Evolutionary conservation across 2,888 invertebrate genomes (phyloP), one percentile per base, ranked within the genome.

Genomic region (Tanypteryx hageni): DNA sequence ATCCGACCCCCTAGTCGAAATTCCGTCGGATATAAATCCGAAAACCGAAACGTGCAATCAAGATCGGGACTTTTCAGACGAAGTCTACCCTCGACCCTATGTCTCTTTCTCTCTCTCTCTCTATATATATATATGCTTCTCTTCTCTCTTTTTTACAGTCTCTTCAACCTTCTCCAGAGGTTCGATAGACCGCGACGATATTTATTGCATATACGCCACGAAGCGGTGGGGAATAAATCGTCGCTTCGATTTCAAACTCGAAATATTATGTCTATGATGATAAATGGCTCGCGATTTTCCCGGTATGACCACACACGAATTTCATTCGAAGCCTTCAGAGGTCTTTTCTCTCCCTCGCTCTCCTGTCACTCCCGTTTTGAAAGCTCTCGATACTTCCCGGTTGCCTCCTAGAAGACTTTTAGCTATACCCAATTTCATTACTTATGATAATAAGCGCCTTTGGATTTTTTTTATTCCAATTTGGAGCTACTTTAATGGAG

Each of bases 21-120:
- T 22, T 27, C 76, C 76, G 76, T 22, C 76, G 76, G 76, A 76
- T 22, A 76, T 22, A 76, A 76, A 76, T 76, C 22, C 76, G 76
- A 11, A 27, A 27, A 27, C 22, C 11, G 76, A 76, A 76, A 13
- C 27, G 27, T 22, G 76, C 76, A 76, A 76, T 76, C 76, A 76
- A 76, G 76, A 76, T 76, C 22, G 76, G 76, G 22, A 76, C 76
- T 76, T 76, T 11, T n/a, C 22, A 3, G 61, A 18, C 4, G 11
- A 61, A 61, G n/a, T 11, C 76, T 16, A 9, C 22, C 22, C 22
- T 76, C 76, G 16, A n/a, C n/a, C n/a, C n/a, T n/a, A n/a, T n/a
- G n/a, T n/a, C n/a, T n/a, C n/a, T n/a, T n/a, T n/a, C n/a, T n/a
- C n/a, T n/a, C n/a, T n/a, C n/a, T n/a, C n/a, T n/a, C n/a, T n/a